Base-by-base conservation (phyloP, 2,888 invertebrate genomes). In the Drosophila nr. perissopoda region DNA sequence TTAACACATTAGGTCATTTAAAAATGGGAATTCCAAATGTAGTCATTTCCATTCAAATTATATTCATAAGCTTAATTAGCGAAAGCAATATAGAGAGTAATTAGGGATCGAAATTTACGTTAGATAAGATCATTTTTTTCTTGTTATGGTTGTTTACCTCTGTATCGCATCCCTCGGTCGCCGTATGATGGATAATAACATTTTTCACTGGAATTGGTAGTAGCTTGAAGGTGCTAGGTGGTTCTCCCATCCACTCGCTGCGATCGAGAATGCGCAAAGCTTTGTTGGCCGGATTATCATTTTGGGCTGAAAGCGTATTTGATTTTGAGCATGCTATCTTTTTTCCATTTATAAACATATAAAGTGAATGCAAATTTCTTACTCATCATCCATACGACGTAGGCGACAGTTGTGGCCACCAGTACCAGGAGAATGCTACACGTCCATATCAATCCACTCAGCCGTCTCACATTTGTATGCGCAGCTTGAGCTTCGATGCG, bases 161-260 rank as follows among this genome's bases (percentile, higher is more conserved):
- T 21, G 52, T 70, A 0, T 89, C 85, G 53, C 88, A 88, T 11
- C 75, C 80, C 57, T 85, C 88, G 1, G 83, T 83, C 10, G 88
- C 88, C 2, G 88, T 88, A n/a, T 88, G 89, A 61, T 74, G 76
- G 11, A 88, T 89, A 21, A 88, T 79, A 8, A 88, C 85, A 60
- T 82, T 76, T 1, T 73, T 56, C 1, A 89, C 73, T 3, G 88
- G 89, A 7, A 73, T 60, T 2, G 51, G 53, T 3, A 88, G 70
- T 3, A 34, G 72, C 7, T 53, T 46, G 6, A 70, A 65, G 10
- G 48, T 59, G 29, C 48, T 82, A 1, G 88, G 83, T 61, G 88
- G 89, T 76, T 89, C 88, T 70, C 85, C 88, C 40, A 76, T 68
- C 88, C 88, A 88, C 36, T 89, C 88, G 51, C 85, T 89, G 67